Percentiles rank a stretch among this genome's conserved stretches.
Conservation (phyloP, 1,140 invertebrate genomes). For the Listronotus oregonensis region DNA sequence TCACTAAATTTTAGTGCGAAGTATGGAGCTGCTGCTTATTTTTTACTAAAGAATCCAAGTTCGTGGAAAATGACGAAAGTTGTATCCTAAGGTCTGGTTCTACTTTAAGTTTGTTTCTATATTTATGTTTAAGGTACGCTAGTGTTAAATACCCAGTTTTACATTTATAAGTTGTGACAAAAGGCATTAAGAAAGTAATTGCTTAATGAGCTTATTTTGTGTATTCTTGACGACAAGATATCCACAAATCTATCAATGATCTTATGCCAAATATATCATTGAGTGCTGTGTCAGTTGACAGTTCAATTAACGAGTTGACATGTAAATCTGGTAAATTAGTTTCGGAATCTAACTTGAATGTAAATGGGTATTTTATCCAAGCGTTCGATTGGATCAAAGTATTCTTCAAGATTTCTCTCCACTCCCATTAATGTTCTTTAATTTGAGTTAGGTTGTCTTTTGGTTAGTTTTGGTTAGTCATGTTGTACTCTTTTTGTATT, state of each 20-base stretch:
- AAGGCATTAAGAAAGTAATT: background rate
- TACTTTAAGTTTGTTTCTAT: no score
- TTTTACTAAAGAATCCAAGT: no score
- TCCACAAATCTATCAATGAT: background rate
- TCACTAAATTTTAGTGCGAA: no score
- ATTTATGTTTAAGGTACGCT: no score
- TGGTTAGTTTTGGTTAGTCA: no score
- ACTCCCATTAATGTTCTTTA: no score
- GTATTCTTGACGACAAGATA: constrained; percentile 8
- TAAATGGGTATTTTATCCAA: background rate
- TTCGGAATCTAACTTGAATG: no score
- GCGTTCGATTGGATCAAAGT: background rate
- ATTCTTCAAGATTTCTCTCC: no score
- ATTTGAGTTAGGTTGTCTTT: no score
- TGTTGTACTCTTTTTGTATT: no score
- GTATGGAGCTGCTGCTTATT: no score
- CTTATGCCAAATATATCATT: background rate
- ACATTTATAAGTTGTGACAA: constrained; percentile 11
- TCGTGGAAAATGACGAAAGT: background rate
- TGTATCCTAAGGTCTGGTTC: constrained; percentile 5
- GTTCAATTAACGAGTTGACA: constrained; percentile 4
- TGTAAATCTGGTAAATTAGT: background rate
- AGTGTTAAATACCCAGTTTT: background rate
- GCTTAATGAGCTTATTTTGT: background rate
- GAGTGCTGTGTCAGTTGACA: constrained; percentile 2